Conservation (phyloP, 2,888 invertebrate genomes). For the Petrolisthes cinctipes region DNA sequence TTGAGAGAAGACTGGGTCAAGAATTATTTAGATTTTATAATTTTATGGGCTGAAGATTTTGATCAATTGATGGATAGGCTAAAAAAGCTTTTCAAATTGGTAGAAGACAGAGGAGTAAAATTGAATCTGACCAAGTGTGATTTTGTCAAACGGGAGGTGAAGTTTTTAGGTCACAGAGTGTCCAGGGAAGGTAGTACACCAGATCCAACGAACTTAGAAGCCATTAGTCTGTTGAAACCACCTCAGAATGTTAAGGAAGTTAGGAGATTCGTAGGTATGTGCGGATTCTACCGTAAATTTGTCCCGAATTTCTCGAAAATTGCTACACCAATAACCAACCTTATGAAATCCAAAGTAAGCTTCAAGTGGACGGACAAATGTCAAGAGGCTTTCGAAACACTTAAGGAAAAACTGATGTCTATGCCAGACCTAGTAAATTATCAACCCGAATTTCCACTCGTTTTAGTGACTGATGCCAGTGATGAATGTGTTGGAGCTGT, state of each 20-base stretch:
- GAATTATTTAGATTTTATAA: background rate
- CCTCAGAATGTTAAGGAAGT: constrained; percentile 67
- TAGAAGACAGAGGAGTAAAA: constrained; percentile 55
- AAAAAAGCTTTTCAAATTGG: background rate
- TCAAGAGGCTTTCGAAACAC: no score
- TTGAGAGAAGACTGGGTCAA: constrained; percentile 49
- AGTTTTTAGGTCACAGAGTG: constrained; percentile 65
- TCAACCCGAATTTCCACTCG: no score
- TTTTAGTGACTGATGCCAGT: no score
- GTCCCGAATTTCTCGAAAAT: constrained; percentile 67
- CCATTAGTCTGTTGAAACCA: constrained; percentile 66
- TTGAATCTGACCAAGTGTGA: constrained; percentile 24
- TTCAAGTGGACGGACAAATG: no score
- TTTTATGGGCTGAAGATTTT: background rate
- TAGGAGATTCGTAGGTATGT: constrained; percentile 63
- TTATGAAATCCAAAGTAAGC: background rate
- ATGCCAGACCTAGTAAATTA: no score
- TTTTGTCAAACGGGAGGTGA: constrained; percentile 66
- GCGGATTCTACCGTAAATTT: constrained; percentile 69
- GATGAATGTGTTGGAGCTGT: no score
- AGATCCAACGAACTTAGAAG: constrained; percentile 66
- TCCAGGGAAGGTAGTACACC: constrained; percentile 65
- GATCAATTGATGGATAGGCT: background rate
- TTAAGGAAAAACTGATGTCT: no score
- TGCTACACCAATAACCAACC: background rate